Base-by-base conservation (phyloP, 2,797 vertebrate genomes). In the Anomalospiza imberbis region DNA sequence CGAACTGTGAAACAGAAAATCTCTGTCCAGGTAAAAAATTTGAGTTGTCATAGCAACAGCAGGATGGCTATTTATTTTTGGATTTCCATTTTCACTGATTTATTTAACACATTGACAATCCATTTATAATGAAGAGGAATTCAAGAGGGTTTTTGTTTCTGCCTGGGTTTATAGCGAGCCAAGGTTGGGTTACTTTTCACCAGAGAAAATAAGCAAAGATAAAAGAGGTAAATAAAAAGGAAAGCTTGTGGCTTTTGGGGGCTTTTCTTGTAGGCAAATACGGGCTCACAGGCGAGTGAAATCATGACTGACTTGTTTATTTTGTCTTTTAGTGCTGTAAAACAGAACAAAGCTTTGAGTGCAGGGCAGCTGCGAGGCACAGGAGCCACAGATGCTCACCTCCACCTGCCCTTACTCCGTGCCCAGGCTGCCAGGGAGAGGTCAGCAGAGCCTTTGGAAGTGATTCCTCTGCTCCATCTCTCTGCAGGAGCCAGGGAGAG, bases 1-100 rank as follows among this genome's bases (percentile, higher is more conserved):
- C 54, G 4, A 53, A 84, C 94, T 92, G 94, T 91, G 95, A 96
- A 97, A 96, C 91, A 94, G n/a, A 96, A 97, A 98, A 97, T 97
- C 96, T 96, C 95, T 91, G 95, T 89, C 96, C 96, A 98, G 97
- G 97, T 97, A 96, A 88, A 96, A 91, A 90, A 96, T 95, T 93
- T 94, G 95, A 68, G 94, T 98, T 94, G 95, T 93, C 97, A 97
- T 98, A 77, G 96, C 91, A 96, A 98, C 96, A 63, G 73, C 60
- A 89, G 86, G 92, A 96, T 82, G 89, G 87, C 89, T 95, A 62
- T 94, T 94, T 97, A 93, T 96, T 97, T 97, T 95, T 96, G 92
- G 96, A 96, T 94, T 93, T 96, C 88, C 93, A 95, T 95, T 97
- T 96, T 94, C 91, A 71, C 68, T 77, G 94, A 95, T 97, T 96